These are phyloP conservation scores for Laterallus jamaicensis DNA, from an alignment of 2,113 vertebrate genomes.

Conservation along the genomic window DNA sequence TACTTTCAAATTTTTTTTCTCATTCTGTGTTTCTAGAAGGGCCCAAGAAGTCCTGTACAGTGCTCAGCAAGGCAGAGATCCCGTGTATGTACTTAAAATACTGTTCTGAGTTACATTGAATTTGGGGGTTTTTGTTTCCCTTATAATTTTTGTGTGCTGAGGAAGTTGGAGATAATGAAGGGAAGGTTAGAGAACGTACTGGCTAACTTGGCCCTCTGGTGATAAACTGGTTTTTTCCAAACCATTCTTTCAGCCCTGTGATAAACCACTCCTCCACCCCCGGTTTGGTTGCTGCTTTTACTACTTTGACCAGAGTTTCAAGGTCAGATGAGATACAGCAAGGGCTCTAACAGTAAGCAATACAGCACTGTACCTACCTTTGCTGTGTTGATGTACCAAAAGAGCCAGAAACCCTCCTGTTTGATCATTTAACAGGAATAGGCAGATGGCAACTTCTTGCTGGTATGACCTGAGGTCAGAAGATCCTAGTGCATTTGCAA, in stretches of 20 bases:
- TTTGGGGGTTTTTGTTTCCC: neutral
- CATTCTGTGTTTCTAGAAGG: neutral
- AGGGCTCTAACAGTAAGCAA: neutral
- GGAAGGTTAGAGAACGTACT: neutral
- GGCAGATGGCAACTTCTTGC: conserved; percentile 48
- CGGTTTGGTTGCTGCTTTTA: neutral
- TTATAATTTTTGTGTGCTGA: neutral
- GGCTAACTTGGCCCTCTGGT: neutral
- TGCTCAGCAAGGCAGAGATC: neutral
- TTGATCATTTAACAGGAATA: conserved; percentile 31
- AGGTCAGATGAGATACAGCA: neutral
- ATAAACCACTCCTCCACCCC: neutral
- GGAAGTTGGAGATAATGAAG: neutral
- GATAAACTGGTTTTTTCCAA: neutral
- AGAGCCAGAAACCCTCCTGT: neutral
- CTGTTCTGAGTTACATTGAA: neutral
- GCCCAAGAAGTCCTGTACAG: neutral
- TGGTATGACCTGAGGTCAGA: conserved; percentile 30
- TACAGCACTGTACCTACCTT: neutral
- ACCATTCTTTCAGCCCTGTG: neutral
- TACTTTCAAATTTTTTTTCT: neutral
- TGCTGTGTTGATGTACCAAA: neutral
- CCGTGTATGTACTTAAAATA: neutral
- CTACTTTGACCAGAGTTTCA: conserved; percentile 39
- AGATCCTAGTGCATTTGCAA: neutral